phyloP scores from a whole-genome alignment of 2,888 invertebrate genomes.

The Azorinus chamasolen region DNA sequence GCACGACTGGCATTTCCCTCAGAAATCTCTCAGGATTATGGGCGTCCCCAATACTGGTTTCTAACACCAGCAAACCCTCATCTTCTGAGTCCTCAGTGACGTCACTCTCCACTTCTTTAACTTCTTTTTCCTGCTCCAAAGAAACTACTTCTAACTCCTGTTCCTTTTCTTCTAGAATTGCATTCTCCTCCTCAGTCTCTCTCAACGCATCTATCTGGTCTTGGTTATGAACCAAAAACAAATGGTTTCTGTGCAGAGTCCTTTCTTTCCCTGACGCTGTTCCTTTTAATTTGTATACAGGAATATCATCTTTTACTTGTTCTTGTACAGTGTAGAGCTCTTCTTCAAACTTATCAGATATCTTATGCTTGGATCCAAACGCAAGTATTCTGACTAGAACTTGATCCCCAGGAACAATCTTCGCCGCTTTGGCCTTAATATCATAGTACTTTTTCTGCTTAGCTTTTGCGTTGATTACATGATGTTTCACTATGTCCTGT shows the following conservation, averaged over 20 bases:
- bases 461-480: constrained; percentile 4
- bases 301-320: too few species aligned
- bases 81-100: too few species aligned
- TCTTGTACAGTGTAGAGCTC: constrained; percentile 19
- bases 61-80: too few species aligned
- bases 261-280: neutral
- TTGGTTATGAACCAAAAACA: too few species aligned
- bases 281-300: constrained; percentile 10
- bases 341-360: constrained; percentile 26
- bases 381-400: constrained; percentile 6
- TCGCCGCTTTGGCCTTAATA: constrained; percentile 7
- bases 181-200: too few species aligned
- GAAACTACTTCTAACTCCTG: neutral
- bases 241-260: constrained; percentile 7
- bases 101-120: neutral
- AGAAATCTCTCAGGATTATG: too few species aligned
- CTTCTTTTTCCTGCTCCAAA: neutral
- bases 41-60: too few species aligned
- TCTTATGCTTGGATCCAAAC: constrained; percentile 20
- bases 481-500: constrained; percentile 3
- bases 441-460: constrained; percentile 24
- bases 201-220: too few species aligned
- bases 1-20: too few species aligned
- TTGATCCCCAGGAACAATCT: constrained; percentile 7
- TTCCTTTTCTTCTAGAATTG: neutral